Conservation (phyloP, 2,888 invertebrate genomes). For the Cosmopolites sordidus region DNA sequence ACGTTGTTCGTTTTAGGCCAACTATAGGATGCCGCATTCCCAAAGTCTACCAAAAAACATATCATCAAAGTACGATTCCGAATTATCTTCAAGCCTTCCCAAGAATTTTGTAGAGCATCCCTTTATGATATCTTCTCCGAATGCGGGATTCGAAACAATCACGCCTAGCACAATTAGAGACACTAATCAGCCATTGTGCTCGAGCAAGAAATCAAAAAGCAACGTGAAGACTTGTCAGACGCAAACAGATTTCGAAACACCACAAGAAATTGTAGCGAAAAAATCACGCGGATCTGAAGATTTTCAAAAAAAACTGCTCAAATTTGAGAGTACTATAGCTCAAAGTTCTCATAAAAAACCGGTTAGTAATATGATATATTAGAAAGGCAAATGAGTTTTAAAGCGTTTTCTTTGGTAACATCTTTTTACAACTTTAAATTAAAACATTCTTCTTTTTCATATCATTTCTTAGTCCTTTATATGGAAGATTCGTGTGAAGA, state of each 20-base stretch:
- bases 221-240: slow-evolving; percentile 47
- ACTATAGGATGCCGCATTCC: slow-evolving; percentile 31
- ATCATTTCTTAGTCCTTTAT: too few species aligned
- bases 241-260: slow-evolving; percentile 45
- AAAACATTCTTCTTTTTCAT: too few species aligned
- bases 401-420: too few species aligned
- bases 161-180: not conserved
- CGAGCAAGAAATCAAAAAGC: not conserved
- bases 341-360: slow-evolving; percentile 25
- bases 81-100: slow-evolving; percentile 36
- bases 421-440: too few species aligned
- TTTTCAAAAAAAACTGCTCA: slow-evolving; percentile 45
- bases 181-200: not conserved
- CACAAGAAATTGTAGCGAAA: slow-evolving; percentile 40
- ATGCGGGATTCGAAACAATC: not conserved
- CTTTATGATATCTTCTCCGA: not conserved
- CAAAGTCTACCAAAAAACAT: slow-evolving; percentile 40
- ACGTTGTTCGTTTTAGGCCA: slow-evolving; percentile 14
- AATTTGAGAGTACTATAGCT: slow-evolving; percentile 43
- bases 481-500: too few species aligned
- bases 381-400: not conserved
- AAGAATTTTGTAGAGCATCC: slow-evolving; percentile 34
- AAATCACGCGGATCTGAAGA: slow-evolving; percentile 42
- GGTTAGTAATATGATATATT: slow-evolving; percentile 10
- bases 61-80: slow-evolving; percentile 28